phyloP scores from a whole-genome alignment of 2,113 vertebrate species.

The Tamias sibiricus region DNA sequence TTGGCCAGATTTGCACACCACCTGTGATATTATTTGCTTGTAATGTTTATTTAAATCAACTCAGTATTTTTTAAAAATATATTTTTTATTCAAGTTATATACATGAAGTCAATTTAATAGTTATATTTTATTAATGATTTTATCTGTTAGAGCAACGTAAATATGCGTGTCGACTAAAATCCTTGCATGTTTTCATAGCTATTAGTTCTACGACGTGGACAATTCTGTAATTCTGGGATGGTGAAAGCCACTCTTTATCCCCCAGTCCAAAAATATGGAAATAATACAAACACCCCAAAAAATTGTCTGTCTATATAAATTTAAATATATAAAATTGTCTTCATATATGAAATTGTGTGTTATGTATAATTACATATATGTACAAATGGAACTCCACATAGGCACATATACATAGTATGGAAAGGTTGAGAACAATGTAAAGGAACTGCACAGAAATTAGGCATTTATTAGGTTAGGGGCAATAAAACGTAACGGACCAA shows the following conservation, averaged over 20 bases:
- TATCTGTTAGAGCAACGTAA: conserved; percentile 23
- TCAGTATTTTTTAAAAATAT: background rate
- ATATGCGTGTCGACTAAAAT: background rate
- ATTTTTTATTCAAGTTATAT: conserved; percentile 8
- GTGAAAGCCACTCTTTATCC: background rate
- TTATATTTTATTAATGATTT: conserved; percentile 1
- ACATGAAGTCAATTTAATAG: conserved; percentile 1
- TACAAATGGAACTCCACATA: background rate
- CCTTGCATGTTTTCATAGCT: background rate
- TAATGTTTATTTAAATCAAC: conserved; percentile 39
- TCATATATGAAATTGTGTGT: too few species aligned
- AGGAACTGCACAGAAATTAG: background rate
- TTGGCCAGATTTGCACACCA: background rate
- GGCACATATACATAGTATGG: background rate
- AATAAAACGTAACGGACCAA: background rate
- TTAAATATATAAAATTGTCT: too few species aligned
- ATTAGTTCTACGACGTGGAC: background rate
- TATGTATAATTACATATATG: background rate
- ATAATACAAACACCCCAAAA: background rate
- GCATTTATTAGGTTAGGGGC: background rate
- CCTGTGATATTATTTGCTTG: background rate
- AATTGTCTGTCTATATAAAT: background rate
- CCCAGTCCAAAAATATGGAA: background rate
- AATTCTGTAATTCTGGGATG: conserved; percentile 11
- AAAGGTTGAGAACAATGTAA: background rate